These are phyloP conservation scores for Frieseomelitta varia DNA, from an alignment of 1,140 invertebrate genomes.

Conservation along the genomic window DNA sequence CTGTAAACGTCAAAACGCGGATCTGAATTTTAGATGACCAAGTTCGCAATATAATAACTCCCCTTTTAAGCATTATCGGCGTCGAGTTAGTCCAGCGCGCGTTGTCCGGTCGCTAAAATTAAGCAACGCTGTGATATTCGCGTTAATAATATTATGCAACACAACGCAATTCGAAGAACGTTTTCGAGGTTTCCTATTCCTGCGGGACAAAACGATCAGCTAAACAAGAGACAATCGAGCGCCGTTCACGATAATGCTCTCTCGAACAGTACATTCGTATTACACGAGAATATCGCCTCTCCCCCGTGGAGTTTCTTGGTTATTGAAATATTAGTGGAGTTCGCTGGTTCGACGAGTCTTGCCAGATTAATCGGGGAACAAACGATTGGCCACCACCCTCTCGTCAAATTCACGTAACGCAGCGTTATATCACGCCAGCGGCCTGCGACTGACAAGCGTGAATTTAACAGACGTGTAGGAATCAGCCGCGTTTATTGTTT, in stretches of 20 bases:
- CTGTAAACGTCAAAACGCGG: background rate
- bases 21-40: background rate
- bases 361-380: conserved; percentile 56
- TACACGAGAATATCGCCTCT: background rate
- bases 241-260: background rate
- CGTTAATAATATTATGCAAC: background rate
- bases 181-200: background rate
- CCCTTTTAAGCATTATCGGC: background rate
- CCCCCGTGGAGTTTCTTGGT: conserved; percentile 41
- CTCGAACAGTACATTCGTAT: background rate
- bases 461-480: conserved; percentile 76
- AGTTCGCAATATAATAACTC: background rate
- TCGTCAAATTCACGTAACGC: conserved; percentile 76
- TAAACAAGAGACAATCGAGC: background rate
- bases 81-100: too few species aligned
- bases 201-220: background rate
- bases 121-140: too few species aligned
- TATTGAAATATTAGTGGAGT: conserved; percentile 61
- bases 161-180: background rate
- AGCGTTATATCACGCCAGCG: conserved; percentile 74
- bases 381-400: conserved; percentile 56
- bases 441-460: conserved; percentile 77
- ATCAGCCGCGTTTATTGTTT: conserved; percentile 76
- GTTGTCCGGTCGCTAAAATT: background rate
- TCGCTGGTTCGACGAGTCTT: conserved; percentile 31